These are phyloP conservation scores for Oryzias woworae DNA, from an alignment of 2,113 vertebrate species.

Conservation along the genomic window DNA sequence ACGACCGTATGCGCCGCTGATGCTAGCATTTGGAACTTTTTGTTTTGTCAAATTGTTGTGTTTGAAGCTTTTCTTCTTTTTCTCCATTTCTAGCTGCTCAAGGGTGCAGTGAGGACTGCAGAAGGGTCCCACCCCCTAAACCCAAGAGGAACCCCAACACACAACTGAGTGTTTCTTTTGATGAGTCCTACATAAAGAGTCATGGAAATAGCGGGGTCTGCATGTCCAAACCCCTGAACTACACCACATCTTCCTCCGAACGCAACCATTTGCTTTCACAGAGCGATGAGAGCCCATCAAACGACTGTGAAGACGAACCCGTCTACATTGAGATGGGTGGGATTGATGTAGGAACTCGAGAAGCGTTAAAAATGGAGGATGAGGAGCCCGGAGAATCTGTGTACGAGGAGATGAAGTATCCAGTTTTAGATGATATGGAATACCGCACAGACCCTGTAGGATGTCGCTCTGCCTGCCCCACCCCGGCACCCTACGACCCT, in stretches of 20 bases:
- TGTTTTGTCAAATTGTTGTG: background rate
- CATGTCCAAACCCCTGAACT: constrained; percentile 53
- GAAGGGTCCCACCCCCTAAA: constrained; percentile 95
- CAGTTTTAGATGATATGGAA: constrained; percentile 88
- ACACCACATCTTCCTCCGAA: constrained; percentile 65
- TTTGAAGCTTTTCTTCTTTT: constrained; percentile 13
- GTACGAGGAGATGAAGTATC: constrained; percentile 99
- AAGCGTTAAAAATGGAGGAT: constrained; percentile 69
- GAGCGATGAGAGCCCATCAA: constrained; percentile 73
- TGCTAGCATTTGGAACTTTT: background rate
- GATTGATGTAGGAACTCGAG: constrained; percentile 78
- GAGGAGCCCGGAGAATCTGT: constrained; percentile 95
- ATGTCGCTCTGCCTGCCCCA: constrained; percentile 91
- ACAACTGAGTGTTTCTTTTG: constrained; percentile 95
- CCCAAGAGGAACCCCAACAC: constrained; percentile 97
- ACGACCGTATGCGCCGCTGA: background rate
- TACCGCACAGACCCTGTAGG: constrained; percentile 84
- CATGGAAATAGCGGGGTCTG: constrained; percentile 80
- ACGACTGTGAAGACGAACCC: constrained; percentile 90
- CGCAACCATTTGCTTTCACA: constrained; percentile 81
- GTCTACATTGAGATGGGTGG: constrained; percentile 99
- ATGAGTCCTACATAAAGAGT: constrained; percentile 91
- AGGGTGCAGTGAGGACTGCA: constrained; percentile 95
- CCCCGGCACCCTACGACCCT: constrained; percentile 90
- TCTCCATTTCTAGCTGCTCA: constrained; percentile 73